phyloP scores from a whole-genome alignment of 2,888 invertebrate genomes.

The Congeria kusceri region DNA sequence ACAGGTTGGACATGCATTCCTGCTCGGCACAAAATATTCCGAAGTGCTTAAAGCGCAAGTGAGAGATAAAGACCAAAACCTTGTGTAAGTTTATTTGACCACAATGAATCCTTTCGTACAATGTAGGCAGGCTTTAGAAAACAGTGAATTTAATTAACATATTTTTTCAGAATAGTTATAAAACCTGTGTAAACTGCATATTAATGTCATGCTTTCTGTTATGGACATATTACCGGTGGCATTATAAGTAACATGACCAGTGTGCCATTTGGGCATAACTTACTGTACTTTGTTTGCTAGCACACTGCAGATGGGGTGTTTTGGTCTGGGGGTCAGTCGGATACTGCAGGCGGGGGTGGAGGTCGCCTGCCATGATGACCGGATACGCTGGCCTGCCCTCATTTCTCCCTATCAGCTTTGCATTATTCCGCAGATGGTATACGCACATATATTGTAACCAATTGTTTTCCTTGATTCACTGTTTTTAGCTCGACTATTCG shows the following conservation, averaged over 20 bases:
- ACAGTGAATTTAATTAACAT: no score
- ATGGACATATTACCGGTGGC: no score
- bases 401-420: conserved; percentile 93
- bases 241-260: no score
- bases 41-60: conserved; percentile 89
- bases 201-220: no score
- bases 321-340: conserved; percentile 95
- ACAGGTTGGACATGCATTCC: conserved; percentile 91
- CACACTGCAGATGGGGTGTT: conserved; percentile 93
- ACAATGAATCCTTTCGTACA: no score
- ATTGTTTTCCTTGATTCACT: no score
- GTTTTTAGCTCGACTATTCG: no score
- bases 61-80: conserved; percentile 44
- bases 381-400: conserved; percentile 92
- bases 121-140: no score
- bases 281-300: conserved; percentile 40
- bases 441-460: no score
- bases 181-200: no score
- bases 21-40: conserved; percentile 94
- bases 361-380: conserved; percentile 84
- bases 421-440: conserved; percentile 95
- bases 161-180: no score
- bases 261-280: no score
- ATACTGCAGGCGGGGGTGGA: conserved; percentile 92
- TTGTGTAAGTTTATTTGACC: conserved; percentile 51